Evolutionary conservation across 2,113 vertebrate species (phyloP), one percentile per base, ranked within the genome.

Genomic region (Calypte anna): DNA sequence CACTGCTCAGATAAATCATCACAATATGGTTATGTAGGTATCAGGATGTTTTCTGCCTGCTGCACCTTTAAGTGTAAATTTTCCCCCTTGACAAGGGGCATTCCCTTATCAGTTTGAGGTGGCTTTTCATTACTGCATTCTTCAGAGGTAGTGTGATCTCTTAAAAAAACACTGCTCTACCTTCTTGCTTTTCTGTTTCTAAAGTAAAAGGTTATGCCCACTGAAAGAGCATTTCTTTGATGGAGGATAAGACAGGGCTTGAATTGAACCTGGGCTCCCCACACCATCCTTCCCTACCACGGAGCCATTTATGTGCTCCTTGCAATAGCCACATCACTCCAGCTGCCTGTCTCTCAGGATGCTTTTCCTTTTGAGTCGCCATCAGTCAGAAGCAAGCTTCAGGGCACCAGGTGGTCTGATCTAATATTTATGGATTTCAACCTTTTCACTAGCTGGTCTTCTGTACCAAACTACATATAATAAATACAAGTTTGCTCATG

Each of bases 391-490:
- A 89, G 48, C 46, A 18, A 73, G 58, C 78, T 82, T 54, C 81
- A 73, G 89, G 87, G 96, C 87, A 95, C 89, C 94, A 96, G 89
- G 78, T 95, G 95, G 70, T 83, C 63, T 90, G 90, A 91, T 94
- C 85, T 92, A 96, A 96, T 96, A 95, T 94, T 96, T 94, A 96
- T 97, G 51, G 93, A 23, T 91, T 96, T 91, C 59, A 82, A 76
- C 70, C 46, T 87, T 87, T 90, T 55, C 67, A 48, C 63, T 74
- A 85, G 78, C 72, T 92, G 66, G 78, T 91, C 74, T 78, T 82
- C 82, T 48, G n/a, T 66, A 77, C n/a, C 51, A 77, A 92, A 82
- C 67, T 76, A 75, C 30, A 76, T 68, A 36, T 50, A 84, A 93
- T 69, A 87, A 92, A 92, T 89, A 92, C 70, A 85, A 82, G 70